Conservation (phyloP, 1,140 invertebrate genomes). For the Heliconius himera region DNA sequence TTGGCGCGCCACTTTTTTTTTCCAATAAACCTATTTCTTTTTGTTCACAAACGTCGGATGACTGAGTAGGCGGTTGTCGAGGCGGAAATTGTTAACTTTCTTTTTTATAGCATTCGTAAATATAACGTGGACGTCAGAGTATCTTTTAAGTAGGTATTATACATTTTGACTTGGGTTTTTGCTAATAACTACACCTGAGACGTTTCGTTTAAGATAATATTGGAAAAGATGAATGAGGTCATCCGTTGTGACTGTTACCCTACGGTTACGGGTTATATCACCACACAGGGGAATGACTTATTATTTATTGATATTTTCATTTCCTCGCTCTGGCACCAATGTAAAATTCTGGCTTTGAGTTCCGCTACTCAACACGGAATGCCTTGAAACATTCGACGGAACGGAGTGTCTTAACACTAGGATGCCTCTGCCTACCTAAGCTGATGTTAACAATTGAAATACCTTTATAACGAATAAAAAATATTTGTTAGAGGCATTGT, state of each 20-base stretch:
- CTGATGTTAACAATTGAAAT: not conserved
- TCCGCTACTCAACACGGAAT: too few species aligned
- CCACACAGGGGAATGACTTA: too few species aligned
- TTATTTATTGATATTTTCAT: too few species aligned
- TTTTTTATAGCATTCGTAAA: slow-evolving; percentile 73
- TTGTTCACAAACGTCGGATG: slow-evolving; percentile 62
- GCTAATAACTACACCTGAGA: not conserved
- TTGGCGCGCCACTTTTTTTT: slow-evolving; percentile 78
- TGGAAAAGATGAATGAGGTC: too few species aligned
- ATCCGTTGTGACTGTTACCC: too few species aligned
- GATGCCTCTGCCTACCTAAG: too few species aligned
- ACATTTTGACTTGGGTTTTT: slow-evolving; percentile 1
- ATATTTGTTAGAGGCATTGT: slow-evolving; percentile 14
- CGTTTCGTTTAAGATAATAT: too few species aligned
- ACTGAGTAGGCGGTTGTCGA: slow-evolving; percentile 56
- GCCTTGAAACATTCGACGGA: too few species aligned
- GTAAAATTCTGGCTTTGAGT: too few species aligned
- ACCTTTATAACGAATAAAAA: not conserved
- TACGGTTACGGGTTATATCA: too few species aligned
- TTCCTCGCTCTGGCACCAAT: too few species aligned
- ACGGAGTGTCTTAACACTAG: too few species aligned
- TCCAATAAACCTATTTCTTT: slow-evolving; percentile 60
- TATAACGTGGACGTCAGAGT: slow-evolving; percentile 42
- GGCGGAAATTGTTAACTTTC: slow-evolving; percentile 70
- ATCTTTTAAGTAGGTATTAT: slow-evolving; percentile 21